Conservation (phyloP, 2,113 vertebrate species). For the Gavialis gangeticus region DNA sequence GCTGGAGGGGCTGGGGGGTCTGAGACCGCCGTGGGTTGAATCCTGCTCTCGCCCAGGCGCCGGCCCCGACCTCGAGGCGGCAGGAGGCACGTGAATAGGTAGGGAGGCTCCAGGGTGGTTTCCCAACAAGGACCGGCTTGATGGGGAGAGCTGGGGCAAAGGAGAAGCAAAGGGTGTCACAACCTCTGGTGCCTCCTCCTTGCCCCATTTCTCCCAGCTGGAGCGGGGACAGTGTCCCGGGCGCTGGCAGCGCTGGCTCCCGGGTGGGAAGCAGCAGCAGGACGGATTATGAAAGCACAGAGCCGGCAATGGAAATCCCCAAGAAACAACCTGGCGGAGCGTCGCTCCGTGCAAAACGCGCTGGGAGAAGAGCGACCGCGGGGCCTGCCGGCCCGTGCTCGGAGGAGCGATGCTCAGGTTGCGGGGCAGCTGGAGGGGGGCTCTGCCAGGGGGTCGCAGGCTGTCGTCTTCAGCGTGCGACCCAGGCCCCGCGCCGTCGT, state of each 20-base stretch:
- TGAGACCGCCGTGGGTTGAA: accelerated
- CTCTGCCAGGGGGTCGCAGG: no score
- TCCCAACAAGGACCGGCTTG: not conserved
- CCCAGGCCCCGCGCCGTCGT: no score
- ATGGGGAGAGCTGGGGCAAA: not conserved
- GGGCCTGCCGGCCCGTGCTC: no score
- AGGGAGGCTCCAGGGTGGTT: not conserved
- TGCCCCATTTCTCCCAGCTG: not conserved
- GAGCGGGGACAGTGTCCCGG: not conserved
- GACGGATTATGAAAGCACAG: not conserved
- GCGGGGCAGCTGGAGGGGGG: no score
- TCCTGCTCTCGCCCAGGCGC: no score
- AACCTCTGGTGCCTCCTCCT: not conserved
- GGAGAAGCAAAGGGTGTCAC: not conserved
- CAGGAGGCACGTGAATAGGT: accelerated
- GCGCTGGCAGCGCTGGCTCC: no score
- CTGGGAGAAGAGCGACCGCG: not conserved
- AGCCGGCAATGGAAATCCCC: not conserved
- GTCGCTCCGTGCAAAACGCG: not conserved
- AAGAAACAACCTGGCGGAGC: not conserved
- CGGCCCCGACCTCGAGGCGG: not conserved
- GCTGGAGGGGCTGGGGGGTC: accelerated
- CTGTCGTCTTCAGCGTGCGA: no score
- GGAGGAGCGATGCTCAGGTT: no score
- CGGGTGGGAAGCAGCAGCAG: not conserved